Conservation (phyloP, 2,888 invertebrate genomes). For the Nymphalis c-album region DNA sequence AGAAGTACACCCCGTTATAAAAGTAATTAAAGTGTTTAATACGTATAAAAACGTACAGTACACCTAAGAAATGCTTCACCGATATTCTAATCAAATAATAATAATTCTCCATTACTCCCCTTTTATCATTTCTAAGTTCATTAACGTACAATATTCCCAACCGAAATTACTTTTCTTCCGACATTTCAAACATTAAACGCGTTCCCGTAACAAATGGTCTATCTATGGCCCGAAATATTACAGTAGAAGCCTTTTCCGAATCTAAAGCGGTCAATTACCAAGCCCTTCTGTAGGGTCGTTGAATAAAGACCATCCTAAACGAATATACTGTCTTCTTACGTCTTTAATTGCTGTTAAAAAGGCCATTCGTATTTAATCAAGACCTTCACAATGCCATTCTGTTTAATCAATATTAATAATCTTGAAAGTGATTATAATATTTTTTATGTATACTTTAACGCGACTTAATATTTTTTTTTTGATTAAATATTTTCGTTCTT, state of each 20-base stretch:
- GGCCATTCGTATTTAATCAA: conserved; percentile 51
- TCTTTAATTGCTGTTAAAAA: conserved; percentile 55
- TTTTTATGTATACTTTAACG: too few species aligned
- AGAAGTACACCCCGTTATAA: too few species aligned
- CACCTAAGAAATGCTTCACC: too few species aligned
- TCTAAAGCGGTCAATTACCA: conserved; percentile 58
- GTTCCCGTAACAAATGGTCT: conserved; percentile 39
- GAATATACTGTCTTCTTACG: conserved; percentile 51
- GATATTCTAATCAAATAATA: conserved; percentile 11
- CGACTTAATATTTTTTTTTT: too few species aligned
- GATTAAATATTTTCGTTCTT: too few species aligned
- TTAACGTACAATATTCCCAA: conserved; percentile 57
- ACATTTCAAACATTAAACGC: conserved; percentile 54
- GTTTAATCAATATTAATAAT: conserved; percentile 1
- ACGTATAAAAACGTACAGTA: too few species aligned
- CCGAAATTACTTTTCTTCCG: conserved; percentile 50
- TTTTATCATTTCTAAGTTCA: conserved; percentile 60
- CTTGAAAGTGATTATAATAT: too few species aligned
- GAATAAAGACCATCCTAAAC: conserved; percentile 44
- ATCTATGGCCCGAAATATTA: conserved; percentile 31
- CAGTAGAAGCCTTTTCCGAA: conserved; percentile 59
- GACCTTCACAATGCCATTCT: conserved; percentile 43
- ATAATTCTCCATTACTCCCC: conserved; percentile 22
- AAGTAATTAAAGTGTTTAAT: too few species aligned
- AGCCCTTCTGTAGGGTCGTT: conserved; percentile 45